These are phyloP conservation scores for Fratercula arctica DNA, from an alignment of 2,797 vertebrate genomes.

Conservation along the genomic window DNA sequence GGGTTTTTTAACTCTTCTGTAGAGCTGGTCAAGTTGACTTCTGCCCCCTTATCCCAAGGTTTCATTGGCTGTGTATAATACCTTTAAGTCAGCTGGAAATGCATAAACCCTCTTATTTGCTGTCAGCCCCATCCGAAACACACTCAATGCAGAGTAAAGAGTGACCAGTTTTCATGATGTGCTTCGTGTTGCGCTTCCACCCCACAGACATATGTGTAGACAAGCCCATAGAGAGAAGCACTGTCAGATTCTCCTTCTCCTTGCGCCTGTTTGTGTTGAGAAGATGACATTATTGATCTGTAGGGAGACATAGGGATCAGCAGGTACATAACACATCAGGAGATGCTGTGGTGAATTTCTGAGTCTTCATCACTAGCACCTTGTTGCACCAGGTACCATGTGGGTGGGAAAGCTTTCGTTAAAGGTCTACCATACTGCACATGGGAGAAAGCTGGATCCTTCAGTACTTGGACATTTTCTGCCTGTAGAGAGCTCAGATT, in stretches of 20 bases:
- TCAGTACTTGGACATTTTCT: neutral
- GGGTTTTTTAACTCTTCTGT: neutral
- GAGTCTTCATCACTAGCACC: neutral
- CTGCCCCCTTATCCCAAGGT: neutral
- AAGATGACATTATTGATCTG: neutral
- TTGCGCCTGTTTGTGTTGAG: neutral
- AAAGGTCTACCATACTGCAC: neutral
- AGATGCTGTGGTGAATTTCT: neutral
- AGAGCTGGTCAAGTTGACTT: neutral
- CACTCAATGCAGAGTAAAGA: neutral
- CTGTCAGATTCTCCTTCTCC: neutral
- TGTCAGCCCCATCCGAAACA: neutral
- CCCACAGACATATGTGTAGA: neutral
- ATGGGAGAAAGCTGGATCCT: neutral
- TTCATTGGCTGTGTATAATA: neutral
- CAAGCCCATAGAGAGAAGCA: neutral
- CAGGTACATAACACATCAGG: neutral
- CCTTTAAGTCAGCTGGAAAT: neutral
- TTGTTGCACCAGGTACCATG: neutral
- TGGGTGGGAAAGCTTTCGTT: neutral
- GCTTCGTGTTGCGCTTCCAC: neutral
- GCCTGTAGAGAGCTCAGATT: neutral
- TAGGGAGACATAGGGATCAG: neutral
- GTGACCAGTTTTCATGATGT: neutral
- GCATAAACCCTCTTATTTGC: neutral